Evolutionary conservation across 1,140 invertebrate genomes (phyloP).

Genomic region (Rhopalosiphum maidis): DNA sequence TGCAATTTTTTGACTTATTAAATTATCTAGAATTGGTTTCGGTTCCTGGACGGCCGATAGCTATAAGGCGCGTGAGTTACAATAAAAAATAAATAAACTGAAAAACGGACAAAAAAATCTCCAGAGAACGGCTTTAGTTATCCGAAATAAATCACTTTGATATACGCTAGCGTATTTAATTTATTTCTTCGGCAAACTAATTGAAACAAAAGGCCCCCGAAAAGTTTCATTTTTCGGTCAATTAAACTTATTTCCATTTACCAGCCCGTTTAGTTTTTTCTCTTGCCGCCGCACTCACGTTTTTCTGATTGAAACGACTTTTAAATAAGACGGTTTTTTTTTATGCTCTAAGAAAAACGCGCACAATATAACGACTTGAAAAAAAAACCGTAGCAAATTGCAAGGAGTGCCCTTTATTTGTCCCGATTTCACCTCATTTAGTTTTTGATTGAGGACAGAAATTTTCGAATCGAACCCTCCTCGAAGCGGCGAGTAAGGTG

Average conservation of each 20-base stretch:
- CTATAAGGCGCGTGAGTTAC: not conserved
- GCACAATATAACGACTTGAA: not conserved
- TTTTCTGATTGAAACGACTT: slow-evolving; percentile 57
- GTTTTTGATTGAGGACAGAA: slow-evolving; percentile 55
- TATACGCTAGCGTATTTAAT: slow-evolving; percentile 55
- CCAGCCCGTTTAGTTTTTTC: slow-evolving; percentile 55
- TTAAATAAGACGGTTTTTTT: slow-evolving; percentile 49
- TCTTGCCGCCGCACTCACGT: slow-evolving; percentile 43
- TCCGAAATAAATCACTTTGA: slow-evolving; percentile 56
- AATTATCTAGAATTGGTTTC: slow-evolving; percentile 3
- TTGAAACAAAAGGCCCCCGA: slow-evolving; percentile 57
- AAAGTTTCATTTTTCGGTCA: slow-evolving; percentile 57
- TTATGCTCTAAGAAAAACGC: slow-evolving; percentile 29
- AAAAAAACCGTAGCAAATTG: slow-evolving; percentile 37
- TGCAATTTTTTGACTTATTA: slow-evolving; percentile 39
- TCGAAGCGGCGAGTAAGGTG: slow-evolving; percentile 14
- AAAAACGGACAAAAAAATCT: slow-evolving; percentile 24
- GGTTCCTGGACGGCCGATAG: not conserved
- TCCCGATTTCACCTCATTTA: slow-evolving; percentile 55
- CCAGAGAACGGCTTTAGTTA: slow-evolving; percentile 52
- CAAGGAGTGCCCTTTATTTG: slow-evolving; percentile 47
- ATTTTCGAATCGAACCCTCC: slow-evolving; percentile 51
- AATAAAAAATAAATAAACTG: slow-evolving; percentile 13
- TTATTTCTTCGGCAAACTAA: slow-evolving; percentile 57
- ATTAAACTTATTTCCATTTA: slow-evolving; percentile 57